Percentiles rank a stretch among this genome's conserved stretches.
Evolutionary conservation across 2,113 vertebrate genomes (phyloP).

Genomic region (Oenanthe oenanthe): DNA sequence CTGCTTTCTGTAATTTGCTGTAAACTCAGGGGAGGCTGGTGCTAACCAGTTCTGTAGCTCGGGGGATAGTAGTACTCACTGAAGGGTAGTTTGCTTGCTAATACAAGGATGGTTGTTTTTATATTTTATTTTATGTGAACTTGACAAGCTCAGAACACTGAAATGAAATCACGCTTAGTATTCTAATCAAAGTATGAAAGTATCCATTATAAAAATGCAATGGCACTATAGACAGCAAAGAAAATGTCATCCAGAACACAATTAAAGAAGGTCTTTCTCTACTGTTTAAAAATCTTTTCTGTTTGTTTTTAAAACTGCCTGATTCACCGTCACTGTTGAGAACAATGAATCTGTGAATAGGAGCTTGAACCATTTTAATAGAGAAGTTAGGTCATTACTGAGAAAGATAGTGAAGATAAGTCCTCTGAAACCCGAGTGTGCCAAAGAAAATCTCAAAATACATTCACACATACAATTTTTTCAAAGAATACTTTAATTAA

Average conservation of each 20-base stretch:
- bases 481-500: conserved; percentile 68
- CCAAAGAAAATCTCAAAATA: conserved; percentile 71
- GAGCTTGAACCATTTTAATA: conserved; percentile 69
- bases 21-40: conserved; percentile 89
- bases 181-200: conserved; percentile 83
- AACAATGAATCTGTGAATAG: conserved; percentile 67
- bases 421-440: conserved; percentile 58
- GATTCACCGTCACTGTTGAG: conserved; percentile 64
- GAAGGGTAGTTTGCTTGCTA: conserved; percentile 88
- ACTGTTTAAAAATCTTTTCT: conserved; percentile 53
- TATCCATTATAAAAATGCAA: conserved; percentile 77
- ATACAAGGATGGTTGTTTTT: conserved; percentile 85
- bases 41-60: conserved; percentile 88
- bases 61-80: conserved; percentile 82
- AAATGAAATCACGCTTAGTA: conserved; percentile 83
- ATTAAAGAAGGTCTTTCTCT: conserved; percentile 65
- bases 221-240: conserved; percentile 51
- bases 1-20: conserved; percentile 98
- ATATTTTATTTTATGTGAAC: conserved; percentile 87
- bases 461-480: conserved; percentile 60
- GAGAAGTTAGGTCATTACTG: conserved; percentile 64
- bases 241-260: conserved; percentile 72
- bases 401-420: conserved; percentile 61
- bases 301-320: conserved; percentile 68
- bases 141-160: conserved; percentile 82